A percentile compares a stretch with the other conserved stretches of the same genome.
phyloP scores from a whole-genome alignment of 2,888 invertebrate species.

The Boloria selene region DNA sequence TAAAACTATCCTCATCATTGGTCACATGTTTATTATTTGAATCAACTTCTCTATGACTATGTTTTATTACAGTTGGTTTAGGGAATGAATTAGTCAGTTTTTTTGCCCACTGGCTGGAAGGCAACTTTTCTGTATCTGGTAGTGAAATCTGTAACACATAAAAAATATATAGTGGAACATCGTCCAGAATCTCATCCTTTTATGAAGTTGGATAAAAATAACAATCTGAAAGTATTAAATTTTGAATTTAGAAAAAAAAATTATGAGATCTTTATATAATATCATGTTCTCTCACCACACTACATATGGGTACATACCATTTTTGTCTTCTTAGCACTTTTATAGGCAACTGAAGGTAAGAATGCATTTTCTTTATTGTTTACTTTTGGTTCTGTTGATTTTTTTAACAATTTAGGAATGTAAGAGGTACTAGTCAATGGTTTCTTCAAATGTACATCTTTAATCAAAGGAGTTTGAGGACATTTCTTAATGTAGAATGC shows the following conservation, averaged over 20 bases:
- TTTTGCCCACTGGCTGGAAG: constrained; percentile 57
- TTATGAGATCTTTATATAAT: not conserved
- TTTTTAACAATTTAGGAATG: constrained; percentile 58
- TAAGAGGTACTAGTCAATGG: constrained; percentile 54
- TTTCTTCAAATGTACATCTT: constrained; percentile 61
- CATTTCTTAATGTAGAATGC: constrained; percentile 66
- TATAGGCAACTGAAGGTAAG: constrained; percentile 61
- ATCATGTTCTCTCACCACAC: constrained; percentile 1
- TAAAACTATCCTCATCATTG: constrained; percentile 61
- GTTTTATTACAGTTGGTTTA: constrained; percentile 60
- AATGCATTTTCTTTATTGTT: constrained; percentile 60
- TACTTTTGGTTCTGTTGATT: constrained; percentile 39
- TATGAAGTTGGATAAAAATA: too few relatives aligned
- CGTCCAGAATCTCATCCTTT: too few relatives aligned
- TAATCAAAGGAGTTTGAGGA: constrained; percentile 59
- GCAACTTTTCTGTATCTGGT: constrained; percentile 56
- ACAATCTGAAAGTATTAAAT: too few relatives aligned
- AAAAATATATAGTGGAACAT: too few relatives aligned
- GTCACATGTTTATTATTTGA: constrained; percentile 46
- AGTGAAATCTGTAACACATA: constrained; percentile 31
- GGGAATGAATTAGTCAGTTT: constrained; percentile 55
- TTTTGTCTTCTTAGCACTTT: constrained; percentile 63
- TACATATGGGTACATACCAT: constrained; percentile 54
- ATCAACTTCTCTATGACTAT: constrained; percentile 56
- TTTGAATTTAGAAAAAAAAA: too few relatives aligned